Conservation (phyloP, 2,113 vertebrate genomes). For the Prochilodus magdalenae region DNA sequence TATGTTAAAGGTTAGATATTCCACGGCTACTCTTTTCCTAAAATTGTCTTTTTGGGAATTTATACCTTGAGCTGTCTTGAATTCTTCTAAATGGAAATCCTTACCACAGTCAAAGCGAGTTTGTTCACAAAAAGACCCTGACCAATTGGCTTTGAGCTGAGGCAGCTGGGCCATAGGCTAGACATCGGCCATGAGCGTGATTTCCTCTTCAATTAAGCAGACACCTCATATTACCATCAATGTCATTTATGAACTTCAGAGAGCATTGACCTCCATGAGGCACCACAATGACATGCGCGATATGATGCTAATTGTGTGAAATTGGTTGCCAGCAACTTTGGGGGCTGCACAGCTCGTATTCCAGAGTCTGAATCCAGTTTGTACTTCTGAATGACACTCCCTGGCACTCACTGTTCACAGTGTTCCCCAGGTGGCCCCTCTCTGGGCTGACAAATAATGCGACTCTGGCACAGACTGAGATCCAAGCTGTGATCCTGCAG, state of each 20-base stretch:
- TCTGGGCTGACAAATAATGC: neutral
- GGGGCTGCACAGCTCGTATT: neutral
- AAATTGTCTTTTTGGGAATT: neutral
- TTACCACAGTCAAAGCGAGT: neutral
- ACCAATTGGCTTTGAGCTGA: constrained; percentile 19
- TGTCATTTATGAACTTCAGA: constrained; percentile 45
- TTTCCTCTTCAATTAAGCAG: constrained; percentile 59
- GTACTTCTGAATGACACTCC: neutral
- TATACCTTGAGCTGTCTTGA: neutral
- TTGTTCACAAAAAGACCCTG: constrained; percentile 26
- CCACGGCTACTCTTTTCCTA: neutral
- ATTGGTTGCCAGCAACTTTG: constrained; percentile 20
- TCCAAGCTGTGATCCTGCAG: neutral
- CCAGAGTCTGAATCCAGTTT: neutral
- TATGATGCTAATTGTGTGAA: constrained; percentile 17
- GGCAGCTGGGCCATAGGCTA: constrained; percentile 20
- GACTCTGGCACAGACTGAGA: neutral
- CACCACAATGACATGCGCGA: neutral
- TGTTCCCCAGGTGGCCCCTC: neutral
- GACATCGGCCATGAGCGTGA: constrained; percentile 33
- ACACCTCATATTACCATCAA: constrained; percentile 62
- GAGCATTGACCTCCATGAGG: neutral
- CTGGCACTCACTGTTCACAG: neutral
- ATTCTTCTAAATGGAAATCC: neutral
- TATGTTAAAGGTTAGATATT: constrained; percentile 1